These are phyloP conservation scores for Thereva nobilitata DNA, from an alignment of 2,888 invertebrate species.

Conservation along the genomic window DNA sequence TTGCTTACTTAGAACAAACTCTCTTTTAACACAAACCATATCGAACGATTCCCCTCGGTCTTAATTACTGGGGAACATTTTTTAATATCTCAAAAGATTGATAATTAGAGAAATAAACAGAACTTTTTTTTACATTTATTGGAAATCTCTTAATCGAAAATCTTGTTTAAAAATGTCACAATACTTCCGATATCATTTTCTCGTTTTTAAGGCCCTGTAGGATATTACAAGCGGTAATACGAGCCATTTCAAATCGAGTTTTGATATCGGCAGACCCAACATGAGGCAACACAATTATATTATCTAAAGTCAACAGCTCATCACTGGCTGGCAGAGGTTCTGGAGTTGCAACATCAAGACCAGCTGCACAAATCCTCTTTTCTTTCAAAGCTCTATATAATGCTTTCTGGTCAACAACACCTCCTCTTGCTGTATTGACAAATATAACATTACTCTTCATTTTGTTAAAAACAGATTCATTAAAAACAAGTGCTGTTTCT, in stretches of 20 bases:
- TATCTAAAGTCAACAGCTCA: slow-evolving; percentile 74
- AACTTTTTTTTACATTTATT: too few species aligned
- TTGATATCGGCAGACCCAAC: slow-evolving; percentile 89
- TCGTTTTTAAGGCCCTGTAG: slow-evolving; percentile 71
- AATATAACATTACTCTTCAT: slow-evolving; percentile 89
- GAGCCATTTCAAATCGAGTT: slow-evolving; percentile 81
- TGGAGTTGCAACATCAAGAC: slow-evolving; percentile 88
- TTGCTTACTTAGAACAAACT: too few species aligned
- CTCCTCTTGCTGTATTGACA: slow-evolving; percentile 86
- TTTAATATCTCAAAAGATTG: too few species aligned
- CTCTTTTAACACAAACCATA: too few species aligned
- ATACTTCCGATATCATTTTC: slow-evolving; percentile 71
- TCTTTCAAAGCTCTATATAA: slow-evolving; percentile 73
- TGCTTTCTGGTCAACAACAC: slow-evolving; percentile 78
- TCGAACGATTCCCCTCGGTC: too few species aligned
- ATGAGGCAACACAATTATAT: slow-evolving; percentile 82
- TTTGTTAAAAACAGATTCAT: slow-evolving; percentile 73
- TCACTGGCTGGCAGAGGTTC: slow-evolving; percentile 84
- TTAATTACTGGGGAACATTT: too few species aligned
- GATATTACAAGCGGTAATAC: slow-evolving; percentile 82
- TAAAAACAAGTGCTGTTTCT: slow-evolving; percentile 80
- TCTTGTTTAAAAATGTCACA: too few species aligned
- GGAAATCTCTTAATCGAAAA: too few species aligned
- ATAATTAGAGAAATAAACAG: too few species aligned
- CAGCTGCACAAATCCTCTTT: slow-evolving; percentile 78